phyloP scores from a whole-genome alignment of 2,113 vertebrate species.

The Accipiter cooperii region DNA sequence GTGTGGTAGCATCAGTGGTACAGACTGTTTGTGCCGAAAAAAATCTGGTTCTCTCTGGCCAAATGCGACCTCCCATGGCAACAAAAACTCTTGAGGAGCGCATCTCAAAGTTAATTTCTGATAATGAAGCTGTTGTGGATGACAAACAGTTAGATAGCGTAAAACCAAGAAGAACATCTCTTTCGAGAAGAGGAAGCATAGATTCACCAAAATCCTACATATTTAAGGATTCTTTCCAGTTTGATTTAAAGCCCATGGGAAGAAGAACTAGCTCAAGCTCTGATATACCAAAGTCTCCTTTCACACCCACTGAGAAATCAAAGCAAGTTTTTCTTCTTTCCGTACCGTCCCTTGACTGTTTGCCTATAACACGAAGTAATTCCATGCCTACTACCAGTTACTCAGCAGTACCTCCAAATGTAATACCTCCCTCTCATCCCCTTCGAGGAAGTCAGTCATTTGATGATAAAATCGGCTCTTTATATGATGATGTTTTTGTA shows the following conservation, averaged over 20 bases:
- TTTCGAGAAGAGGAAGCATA: slow-evolving; percentile 94
- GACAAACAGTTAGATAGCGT: slow-evolving; percentile 97
- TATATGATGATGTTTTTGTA: slow-evolving; percentile 92
- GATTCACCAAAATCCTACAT: slow-evolving; percentile 98
- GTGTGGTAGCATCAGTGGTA: slow-evolving; percentile 73
- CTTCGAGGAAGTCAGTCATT: slow-evolving; percentile 93
- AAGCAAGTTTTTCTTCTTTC: slow-evolving; percentile 96
- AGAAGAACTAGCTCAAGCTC: slow-evolving; percentile 96
- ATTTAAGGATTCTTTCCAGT: slow-evolving; percentile 99
- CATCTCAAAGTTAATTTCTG: slow-evolving; percentile 96
- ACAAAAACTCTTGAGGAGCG: slow-evolving; percentile 92
- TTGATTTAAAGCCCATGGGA: slow-evolving; percentile 93
- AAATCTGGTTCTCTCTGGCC: slow-evolving; percentile 66
- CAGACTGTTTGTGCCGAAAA: slow-evolving; percentile 77
- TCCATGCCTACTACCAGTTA: slow-evolving; percentile 96
- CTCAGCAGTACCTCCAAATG: slow-evolving; percentile 83
- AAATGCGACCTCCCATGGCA: slow-evolving; percentile 89
- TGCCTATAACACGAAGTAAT: slow-evolving; percentile 97
- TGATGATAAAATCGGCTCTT: slow-evolving; percentile 90
- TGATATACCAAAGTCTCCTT: slow-evolving; percentile 97
- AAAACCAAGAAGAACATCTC: slow-evolving; percentile 95
- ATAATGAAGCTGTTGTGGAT: slow-evolving; percentile 96
- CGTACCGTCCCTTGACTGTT: slow-evolving; percentile 92
- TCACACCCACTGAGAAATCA: slow-evolving; percentile 94
- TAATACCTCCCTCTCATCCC: slow-evolving; percentile 81